Conservation (phyloP, 2,113 vertebrate species). For the Sarotherodon lohbergeri region DNA sequence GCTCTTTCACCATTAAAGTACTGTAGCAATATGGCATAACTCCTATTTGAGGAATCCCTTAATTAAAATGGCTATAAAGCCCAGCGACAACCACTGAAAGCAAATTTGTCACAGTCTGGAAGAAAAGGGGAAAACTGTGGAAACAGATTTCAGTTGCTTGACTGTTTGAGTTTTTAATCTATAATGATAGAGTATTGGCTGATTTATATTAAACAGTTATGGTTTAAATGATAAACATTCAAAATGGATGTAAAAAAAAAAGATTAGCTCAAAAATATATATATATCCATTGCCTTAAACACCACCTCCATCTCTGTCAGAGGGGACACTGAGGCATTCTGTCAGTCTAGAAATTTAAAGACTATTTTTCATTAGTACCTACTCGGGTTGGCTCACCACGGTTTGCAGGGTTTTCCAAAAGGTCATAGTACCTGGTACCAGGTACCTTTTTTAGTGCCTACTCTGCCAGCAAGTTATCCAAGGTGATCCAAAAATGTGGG, state of each 20-base stretch:
- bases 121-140: neutral
- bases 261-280: rapidly evolving
- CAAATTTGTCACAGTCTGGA: neutral
- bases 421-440: neutral
- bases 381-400: neutral
- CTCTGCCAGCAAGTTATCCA: neutral
- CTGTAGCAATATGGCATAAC: neutral
- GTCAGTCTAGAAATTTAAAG: neutral
- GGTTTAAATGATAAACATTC: neutral
- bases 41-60: neutral
- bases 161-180: neutral
- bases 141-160: neutral
- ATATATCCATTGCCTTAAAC: neutral
- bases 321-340: neutral
- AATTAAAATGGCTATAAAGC: neutral
- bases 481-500: neutral
- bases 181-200: neutral
- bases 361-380: neutral
- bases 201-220: neutral
- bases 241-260: neutral
- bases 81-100: neutral
- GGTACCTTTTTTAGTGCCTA: neutral
- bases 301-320: neutral
- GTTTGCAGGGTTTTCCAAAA: neutral
- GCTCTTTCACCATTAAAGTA: neutral